Base-by-base conservation (phyloP, 2,888 invertebrate species). In the Cryptocephalus primarius region DNA sequence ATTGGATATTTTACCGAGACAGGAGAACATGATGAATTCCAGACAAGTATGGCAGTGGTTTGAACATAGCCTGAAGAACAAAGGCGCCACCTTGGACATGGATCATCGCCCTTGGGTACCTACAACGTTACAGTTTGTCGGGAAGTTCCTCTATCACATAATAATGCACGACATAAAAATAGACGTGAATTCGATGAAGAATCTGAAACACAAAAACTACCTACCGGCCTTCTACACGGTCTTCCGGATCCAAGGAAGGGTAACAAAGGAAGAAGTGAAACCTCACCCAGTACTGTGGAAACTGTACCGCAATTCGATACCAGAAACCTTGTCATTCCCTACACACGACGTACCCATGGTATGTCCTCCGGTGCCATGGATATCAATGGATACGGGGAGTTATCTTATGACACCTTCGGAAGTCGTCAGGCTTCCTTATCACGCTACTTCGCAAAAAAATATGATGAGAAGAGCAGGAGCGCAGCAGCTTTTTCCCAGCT, bases 331-430 rank as follows among this genome's bases (percentile, higher is more conserved):
- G 54, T 78, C 76, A 43, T 85, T 95, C 73, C 80, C 85, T 41
- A 74, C 85, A 1, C 74, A 76, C 49, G 72, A 81, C 44, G 71
- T 88, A 44, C 95, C 95, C 10, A 83, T 87, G 75, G 46, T 79
- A 12, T 82, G 83, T 49, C 94, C 95, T 10, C 92, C 95, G 4
- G 73, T 85, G 50, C 95, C 95, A 1, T 95, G 94, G 94, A 71
- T 75, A 39, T 75, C 77, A 0, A 63, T 78, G 2, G 62, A 74
- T 33, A 74, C 72, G 44, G 93, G 94, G 8, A 91, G 91, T 12
- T 55, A 54, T 32, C 39, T 55, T 38, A 42, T 51, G 9, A 47
- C 82, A 1, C 77, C 80, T 53, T 78, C 83, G 11, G 76, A 79
- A 42, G 66, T 83, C 14, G 70, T 83, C 32, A 77, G 79, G 63